Conservation (phyloP, 92 coral and sea anemone genomes). For the Nematostella vectensis region DNA sequence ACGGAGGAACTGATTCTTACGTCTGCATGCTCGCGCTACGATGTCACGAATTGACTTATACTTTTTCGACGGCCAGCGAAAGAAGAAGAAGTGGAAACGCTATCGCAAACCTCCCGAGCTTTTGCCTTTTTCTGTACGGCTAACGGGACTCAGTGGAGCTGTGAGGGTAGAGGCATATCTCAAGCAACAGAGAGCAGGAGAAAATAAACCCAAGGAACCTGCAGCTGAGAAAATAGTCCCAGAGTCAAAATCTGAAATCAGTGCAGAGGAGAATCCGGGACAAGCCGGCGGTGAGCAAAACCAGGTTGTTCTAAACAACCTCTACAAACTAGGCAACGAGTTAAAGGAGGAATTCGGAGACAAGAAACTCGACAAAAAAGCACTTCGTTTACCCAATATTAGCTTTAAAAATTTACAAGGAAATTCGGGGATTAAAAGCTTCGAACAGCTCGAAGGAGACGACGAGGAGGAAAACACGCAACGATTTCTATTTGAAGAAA, state of each 20-base stretch:
- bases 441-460: conserved; percentile 71
- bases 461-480: conserved; percentile 98
- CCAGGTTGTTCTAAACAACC: conserved; percentile 20
- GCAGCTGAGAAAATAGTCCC: conserved; percentile 3
- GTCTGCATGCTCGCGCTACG: conserved; percentile 33
- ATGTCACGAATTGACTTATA: conserved; percentile 60
- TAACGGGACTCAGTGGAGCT: conserved; percentile 94
- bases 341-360: conserved; percentile 39
- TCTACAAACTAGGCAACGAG: conserved; percentile 37
- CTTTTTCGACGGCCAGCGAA: conserved; percentile 66
- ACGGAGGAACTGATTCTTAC: not conserved
- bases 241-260: conserved; percentile 12
- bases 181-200: conserved; percentile 74
- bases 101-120: conserved; percentile 84
- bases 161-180: conserved; percentile 94
- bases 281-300: conserved; percentile 17
- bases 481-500: conserved; percentile 88
- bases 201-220: conserved; percentile 12
- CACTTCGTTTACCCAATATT: conserved; percentile 47
- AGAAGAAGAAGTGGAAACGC: conserved; percentile 55
- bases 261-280: conserved; percentile 4
- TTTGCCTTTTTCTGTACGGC: conserved; percentile 85
- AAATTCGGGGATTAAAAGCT: conserved; percentile 47
- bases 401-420: conserved; percentile 35
- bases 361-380: conserved; percentile 26